Evolutionary conservation across 2,113 vertebrate species (phyloP).

Genomic region (Colossoma macropomum): DNA sequence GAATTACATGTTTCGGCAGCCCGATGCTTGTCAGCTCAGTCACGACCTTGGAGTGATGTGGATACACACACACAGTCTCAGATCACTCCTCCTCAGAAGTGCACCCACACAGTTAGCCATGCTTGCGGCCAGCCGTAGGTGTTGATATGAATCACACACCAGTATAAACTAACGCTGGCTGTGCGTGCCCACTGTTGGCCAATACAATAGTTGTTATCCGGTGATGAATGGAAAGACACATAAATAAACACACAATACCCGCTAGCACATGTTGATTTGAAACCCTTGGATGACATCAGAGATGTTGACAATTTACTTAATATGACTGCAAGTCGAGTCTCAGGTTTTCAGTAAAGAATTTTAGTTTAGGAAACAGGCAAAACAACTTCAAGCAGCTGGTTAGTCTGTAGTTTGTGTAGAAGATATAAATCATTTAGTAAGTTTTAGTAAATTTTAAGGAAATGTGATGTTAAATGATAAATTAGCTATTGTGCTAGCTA

Average conservation of each 20-base stretch:
- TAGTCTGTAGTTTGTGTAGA: too few species aligned
- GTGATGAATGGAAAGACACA: not conserved
- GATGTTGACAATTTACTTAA: too few species aligned
- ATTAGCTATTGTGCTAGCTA: too few species aligned
- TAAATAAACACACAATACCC: not conserved
- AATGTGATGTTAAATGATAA: too few species aligned
- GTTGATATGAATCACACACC: slow-evolving; percentile 35
- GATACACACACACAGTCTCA: slow-evolving; percentile 20
- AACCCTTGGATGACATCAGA: not conserved
- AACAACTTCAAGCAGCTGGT: too few species aligned
- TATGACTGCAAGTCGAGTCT: too few species aligned
- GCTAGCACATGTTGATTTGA: slow-evolving; percentile 24
- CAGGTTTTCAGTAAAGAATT: too few species aligned
- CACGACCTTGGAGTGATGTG: slow-evolving; percentile 36
- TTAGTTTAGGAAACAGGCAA: too few species aligned
- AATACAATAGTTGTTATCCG: not conserved
- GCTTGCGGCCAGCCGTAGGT: slow-evolving; percentile 9
- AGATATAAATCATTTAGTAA: too few species aligned
- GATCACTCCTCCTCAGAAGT: slow-evolving; percentile 35
- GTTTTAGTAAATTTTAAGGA: too few species aligned
- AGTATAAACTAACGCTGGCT: slow-evolving; percentile 31
- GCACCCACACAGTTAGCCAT: slow-evolving; percentile 31
- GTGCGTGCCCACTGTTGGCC: not conserved
- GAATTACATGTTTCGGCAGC: slow-evolving; percentile 44
- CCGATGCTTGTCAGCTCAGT: slow-evolving; percentile 40